Percentiles rank a stretch among this genome's conserved stretches.
phyloP scores from a whole-genome alignment of 2,888 invertebrate species.

The Mamestra brassicae region DNA sequence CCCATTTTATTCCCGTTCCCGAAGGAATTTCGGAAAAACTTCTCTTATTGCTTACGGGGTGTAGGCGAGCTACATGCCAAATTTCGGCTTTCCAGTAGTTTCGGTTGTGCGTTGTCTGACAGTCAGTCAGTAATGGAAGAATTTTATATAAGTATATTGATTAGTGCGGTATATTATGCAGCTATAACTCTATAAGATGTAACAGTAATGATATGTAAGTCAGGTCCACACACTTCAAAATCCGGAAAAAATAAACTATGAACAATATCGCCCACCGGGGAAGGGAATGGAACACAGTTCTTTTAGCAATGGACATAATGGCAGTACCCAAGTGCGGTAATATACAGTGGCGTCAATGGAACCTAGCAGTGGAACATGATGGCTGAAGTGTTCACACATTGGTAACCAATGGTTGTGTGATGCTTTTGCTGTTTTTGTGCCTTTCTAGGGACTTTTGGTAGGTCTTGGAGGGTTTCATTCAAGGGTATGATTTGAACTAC shows the following conservation, averaged over 20 bases:
- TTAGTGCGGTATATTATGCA: too few species aligned
- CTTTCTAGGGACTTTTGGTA: neutral
- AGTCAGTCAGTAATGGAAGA: too few species aligned
- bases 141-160: too few species aligned
- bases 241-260: conserved; percentile 41
- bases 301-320: conserved; percentile 51
- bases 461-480: neutral
- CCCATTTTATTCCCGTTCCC: too few species aligned
- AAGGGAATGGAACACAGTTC: conserved; percentile 53
- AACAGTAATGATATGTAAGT: neutral
- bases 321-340: conserved; percentile 57
- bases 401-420: conserved; percentile 41
- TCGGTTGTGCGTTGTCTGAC: too few species aligned
- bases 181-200: neutral
- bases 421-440: conserved; percentile 57
- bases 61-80: too few species aligned
- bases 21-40: too few species aligned
- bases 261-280: conserved; percentile 53
- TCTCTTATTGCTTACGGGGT: too few species aligned
- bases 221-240: conserved; percentile 43
- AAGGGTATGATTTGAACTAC: neutral
- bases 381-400: conserved; percentile 49
- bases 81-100: too few species aligned
- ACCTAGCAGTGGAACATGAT: conserved; percentile 45
- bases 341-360: conserved; percentile 60